Evolutionary conservation across 1,140 invertebrate genomes (phyloP), one percentile per base, ranked within the genome.

Genomic region (Epicauta chinensis): DNA sequence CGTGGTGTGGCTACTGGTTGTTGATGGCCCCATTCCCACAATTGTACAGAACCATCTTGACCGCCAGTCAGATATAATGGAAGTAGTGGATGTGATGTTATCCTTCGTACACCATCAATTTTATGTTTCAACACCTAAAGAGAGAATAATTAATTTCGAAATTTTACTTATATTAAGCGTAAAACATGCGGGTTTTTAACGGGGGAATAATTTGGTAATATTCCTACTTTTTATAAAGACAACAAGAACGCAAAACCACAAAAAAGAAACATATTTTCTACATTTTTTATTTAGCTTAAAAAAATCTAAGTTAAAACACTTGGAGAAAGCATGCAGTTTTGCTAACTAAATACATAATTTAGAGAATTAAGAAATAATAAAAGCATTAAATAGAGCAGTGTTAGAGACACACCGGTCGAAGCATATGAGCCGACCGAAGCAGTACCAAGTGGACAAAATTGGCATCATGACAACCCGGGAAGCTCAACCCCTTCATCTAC

Each of bases 21-120:
- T 30, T 83, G 80, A 71, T 97, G 93, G 14, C 90, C 91, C 94
- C 95, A 99, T 75, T 99, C 95, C 93, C 95, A 98, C 51, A 99
- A 77, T 55, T 91, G 85, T 3, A 99, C 96, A 2, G 93, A 97
- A 9, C 97, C 97, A 78, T 99, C 97, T 69, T 96, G 90, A 44
- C 91, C 89, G 46, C 97, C 97, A 43, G 93, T 97, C 59, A 98
- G 72, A 76, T 99, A 97, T 62, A 98, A 77, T 38, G 95, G 93
- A 66, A 97, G 77, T 39, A 88, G 75, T 13, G 96, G 94, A 82
- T 99, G 97, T 13, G 96, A 86, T 53, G 91, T 91, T 72, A 99
- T 89, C 70, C 95, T 81, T 70, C 95, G 83, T 45, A 98, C 91
- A 60, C 95, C 95, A 71, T 95, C 89, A 50, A 95, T 85, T 73